Conservation (phyloP, 2,888 invertebrate genomes). For the Cosmia trapezina region DNA sequence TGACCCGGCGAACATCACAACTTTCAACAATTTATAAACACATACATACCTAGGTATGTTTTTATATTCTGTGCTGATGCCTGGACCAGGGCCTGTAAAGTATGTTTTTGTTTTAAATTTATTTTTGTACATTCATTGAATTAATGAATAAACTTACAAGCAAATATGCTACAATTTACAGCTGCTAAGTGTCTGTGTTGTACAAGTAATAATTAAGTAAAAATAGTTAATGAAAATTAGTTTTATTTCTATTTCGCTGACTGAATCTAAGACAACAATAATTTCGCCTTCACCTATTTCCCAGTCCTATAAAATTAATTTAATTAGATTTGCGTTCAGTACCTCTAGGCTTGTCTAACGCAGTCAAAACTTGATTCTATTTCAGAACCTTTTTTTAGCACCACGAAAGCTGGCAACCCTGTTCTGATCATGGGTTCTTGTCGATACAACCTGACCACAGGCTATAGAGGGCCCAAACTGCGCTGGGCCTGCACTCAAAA, state of each 20-base stretch:
- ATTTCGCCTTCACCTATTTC: not conserved
- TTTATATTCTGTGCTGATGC: not conserved
- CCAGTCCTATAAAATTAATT: not conserved
- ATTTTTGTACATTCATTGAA: not conserved
- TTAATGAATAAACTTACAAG: not conserved
- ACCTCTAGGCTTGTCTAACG: not conserved
- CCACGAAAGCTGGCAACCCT: slow-evolving; percentile 53
- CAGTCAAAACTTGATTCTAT: slow-evolving; percentile 4
- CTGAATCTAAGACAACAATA: not conserved
- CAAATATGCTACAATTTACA: not conserved
- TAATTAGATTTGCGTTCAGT: too few relatives aligned
- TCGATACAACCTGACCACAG: slow-evolving; percentile 46
- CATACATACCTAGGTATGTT: not conserved
- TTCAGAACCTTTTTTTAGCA: slow-evolving; percentile 41
- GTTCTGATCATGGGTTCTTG: slow-evolving; percentile 45
- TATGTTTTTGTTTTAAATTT: not conserved
- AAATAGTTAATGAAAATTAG: not conserved
- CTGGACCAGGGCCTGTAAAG: not conserved
- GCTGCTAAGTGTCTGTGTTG: not conserved
- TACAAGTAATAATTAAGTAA: not conserved
- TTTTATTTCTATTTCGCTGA: not conserved
- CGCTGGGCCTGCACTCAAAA: slow-evolving; percentile 48
- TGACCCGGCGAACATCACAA: not conserved
- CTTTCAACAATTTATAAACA: not conserved
- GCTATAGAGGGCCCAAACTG: slow-evolving; percentile 36